Conservation (phyloP, 2,888 invertebrate genomes). For the Sialis fuliginosa region DNA sequence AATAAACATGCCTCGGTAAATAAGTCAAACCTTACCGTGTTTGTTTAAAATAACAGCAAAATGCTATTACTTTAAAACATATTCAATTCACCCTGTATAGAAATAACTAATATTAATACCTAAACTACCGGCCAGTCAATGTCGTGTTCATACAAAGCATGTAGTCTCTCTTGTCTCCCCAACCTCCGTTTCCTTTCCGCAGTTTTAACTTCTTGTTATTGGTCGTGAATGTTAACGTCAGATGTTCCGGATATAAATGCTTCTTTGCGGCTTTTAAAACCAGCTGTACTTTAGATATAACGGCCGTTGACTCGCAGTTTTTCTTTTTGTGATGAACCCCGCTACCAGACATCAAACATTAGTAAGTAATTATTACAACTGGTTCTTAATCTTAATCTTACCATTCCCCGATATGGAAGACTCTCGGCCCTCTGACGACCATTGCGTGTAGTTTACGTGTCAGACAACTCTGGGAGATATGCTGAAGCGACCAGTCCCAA, state of each 20-base stretch:
- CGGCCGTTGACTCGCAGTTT: slow-evolving; percentile 73
- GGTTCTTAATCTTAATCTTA: slow-evolving; percentile 36
- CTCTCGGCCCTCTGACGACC: slow-evolving; percentile 80
- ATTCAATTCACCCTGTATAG: not conserved
- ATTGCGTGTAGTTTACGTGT: slow-evolving; percentile 65
- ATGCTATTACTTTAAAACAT: too few species aligned
- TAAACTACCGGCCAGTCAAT: slow-evolving; percentile 21
- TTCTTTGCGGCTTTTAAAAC: slow-evolving; percentile 51
- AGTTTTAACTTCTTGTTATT: slow-evolving; percentile 56
- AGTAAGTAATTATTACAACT: too few species aligned
- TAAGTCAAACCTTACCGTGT: too few species aligned
- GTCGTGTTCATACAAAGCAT: slow-evolving; percentile 65
- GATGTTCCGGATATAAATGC: slow-evolving; percentile 51
- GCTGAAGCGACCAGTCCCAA: slow-evolving; percentile 96
- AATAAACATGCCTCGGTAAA: too few species aligned
- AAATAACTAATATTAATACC: not conserved
- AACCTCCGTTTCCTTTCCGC: slow-evolving; percentile 88
- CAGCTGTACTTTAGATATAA: slow-evolving; percentile 69
- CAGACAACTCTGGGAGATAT: slow-evolving; percentile 72
- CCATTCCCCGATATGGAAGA: slow-evolving; percentile 99
- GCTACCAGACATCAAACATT: slow-evolving; percentile 32
- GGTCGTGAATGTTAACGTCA: slow-evolving; percentile 45
- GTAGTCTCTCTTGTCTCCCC: slow-evolving; percentile 85
- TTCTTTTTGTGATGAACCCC: slow-evolving; percentile 92
- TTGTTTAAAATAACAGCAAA: too few species aligned